Percentiles rank a stretch among this genome's conserved stretches.
Conservation (phyloP, 2,888 invertebrate genomes). For the Cephus spinipes region DNA sequence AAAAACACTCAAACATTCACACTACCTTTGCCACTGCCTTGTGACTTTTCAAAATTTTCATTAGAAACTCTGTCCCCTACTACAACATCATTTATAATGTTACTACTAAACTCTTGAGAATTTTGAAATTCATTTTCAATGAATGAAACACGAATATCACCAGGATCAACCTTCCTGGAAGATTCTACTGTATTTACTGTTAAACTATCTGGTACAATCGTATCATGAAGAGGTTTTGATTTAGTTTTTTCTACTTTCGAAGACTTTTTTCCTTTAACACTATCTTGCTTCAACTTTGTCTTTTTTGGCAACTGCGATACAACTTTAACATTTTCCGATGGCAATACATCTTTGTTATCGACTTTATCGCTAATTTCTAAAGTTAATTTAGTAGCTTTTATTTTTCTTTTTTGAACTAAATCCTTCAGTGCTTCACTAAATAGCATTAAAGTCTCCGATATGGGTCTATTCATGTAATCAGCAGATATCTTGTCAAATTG, state of each 20-base stretch:
- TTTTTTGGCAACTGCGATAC: not conserved
- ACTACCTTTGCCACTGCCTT: slow-evolving; percentile 10
- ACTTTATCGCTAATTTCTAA: slow-evolving; percentile 36
- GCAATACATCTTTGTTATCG: slow-evolving; percentile 44
- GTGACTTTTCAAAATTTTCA: not conserved
- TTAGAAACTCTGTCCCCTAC: not conserved
- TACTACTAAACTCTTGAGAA: not conserved
- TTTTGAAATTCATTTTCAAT: not conserved
- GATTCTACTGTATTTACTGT: not conserved
- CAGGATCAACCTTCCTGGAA: not conserved
- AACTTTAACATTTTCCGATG: slow-evolving; percentile 18
- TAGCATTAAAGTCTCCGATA: slow-evolving; percentile 55
- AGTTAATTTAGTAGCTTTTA: slow-evolving; percentile 13
- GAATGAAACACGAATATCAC: not conserved
- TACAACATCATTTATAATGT: not conserved
- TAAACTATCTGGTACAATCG: not conserved
- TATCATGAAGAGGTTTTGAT: not conserved
- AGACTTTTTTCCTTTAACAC: slow-evolving; percentile 10
- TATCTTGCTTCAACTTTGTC: slow-evolving; percentile 25
- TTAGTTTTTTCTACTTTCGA: not conserved
- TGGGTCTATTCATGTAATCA: slow-evolving; percentile 53
- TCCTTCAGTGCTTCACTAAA: slow-evolving; percentile 59
- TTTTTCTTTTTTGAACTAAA: slow-evolving; percentile 47
- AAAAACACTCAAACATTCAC: slow-evolving; percentile 34
- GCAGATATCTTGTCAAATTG: slow-evolving; percentile 54